Evolutionary conservation across 2,113 vertebrate species (phyloP), one percentile per base, ranked within the genome.

Genomic region (Pteropus alecto): DNA sequence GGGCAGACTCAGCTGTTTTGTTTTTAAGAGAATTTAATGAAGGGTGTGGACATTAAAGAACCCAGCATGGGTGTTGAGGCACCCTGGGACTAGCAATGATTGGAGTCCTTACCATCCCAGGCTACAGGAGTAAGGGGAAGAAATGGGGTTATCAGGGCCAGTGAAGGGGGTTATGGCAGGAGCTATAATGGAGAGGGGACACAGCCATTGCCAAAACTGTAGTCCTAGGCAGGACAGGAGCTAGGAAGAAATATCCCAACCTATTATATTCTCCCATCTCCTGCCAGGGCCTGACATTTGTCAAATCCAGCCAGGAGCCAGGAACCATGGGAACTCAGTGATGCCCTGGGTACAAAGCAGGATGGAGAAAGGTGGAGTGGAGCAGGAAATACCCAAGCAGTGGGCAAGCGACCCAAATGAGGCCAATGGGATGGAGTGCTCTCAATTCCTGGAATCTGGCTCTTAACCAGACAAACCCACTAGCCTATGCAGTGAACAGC

Each of bases 21-120:
- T 65, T 65, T 73, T 28, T 33, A 73, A 86, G 67, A 91, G n/a
- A 67, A 77, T 92, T 58, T 77, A 68, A 73, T 35, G 56, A 93
- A 77, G 56, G 16, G 26, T 46, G 7, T 51, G 74, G 46, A 56
- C 21, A 41, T 38, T 87, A 46, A 84, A 22, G 38, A 89, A 68
- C 18, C 13, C 51, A 54, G 35, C 56, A 22, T 9, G 15, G 54
- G 21, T 68, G 22, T 10, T 87, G 73, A 48, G 16, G 60, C 12
- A 33, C 38, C 67, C 86, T 73, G 56, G 41, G 21, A 61, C 73
- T 28, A 48, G 79, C 56, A 26, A 24, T 51, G 11, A 24, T 5
- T 6, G 73, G 21, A 68, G 24, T 8, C 26, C 35, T 60, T 9
- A 58, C 24, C 35, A 26, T 7, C 14, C 19, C 46, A 63, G 58